Evolutionary conservation across 2,888 invertebrate genomes (phyloP), one percentile per base, ranked within the genome.

Genomic region (Macroteleia sp.): DNA sequence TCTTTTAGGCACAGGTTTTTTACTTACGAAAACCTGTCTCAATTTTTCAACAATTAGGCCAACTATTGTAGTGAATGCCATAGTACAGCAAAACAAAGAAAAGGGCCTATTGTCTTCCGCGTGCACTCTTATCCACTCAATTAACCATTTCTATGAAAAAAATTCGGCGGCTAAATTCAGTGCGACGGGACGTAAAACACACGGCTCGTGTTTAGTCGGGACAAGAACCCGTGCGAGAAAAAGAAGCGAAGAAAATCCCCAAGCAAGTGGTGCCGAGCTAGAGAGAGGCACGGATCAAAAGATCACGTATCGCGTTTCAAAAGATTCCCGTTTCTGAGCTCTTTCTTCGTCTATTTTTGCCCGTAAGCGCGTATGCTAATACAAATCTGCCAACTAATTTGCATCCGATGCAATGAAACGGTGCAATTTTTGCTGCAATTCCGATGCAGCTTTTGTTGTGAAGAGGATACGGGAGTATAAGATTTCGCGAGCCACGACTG

Each of bases 151-250:
- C 83, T 82, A 79, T 78, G 77, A 83, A 83, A 87, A 89, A 87
- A 89, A 81, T 82, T 83, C 82, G 82, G 84, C 85, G 84, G 82
- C 83, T 79, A 90, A 88, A 91, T 89, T 85, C 85, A 85, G 87
- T 81, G 90, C 90, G 90, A 91, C 90, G 88, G 90, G 85, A 87
- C 86, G 89, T 90, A 84, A 90, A 89, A 84, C 80, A 81, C 79
- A 74, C 70, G 84, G 87, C 88, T 88, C 87, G 86, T 88, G 88
- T 89, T 89, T 85, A 79, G 62, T 30, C 34, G 46, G 61, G 42
- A 30, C 50, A 46, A 57, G 42, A 77, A 70, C 41, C 30, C 50
- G 66, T 41, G 54, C 34, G 48, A 57, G 46, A 79, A 75, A 71
- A 54, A 69, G 44, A 56, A 48, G 54, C 42, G 12, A 17, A 41